Conservation (phyloP, 2,888 invertebrate species). For the Plebejus anna region DNA sequence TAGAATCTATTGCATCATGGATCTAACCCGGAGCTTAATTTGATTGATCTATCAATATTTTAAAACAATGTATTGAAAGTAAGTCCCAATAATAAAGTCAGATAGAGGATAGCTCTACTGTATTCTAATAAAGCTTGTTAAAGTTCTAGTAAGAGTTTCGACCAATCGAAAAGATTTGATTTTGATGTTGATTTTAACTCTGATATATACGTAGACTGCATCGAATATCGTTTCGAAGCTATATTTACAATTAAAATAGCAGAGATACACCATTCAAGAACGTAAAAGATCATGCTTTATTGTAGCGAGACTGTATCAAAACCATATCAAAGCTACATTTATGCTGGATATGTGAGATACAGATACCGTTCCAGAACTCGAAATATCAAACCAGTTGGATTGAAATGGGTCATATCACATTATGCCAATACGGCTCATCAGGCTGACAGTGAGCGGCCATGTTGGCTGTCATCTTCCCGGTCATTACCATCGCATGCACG, state of each 20-base stretch:
- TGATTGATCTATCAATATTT: background rate
- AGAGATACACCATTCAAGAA: too few species aligned
- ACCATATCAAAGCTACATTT: background rate
- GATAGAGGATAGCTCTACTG: background rate
- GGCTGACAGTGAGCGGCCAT: conserved; percentile 17
- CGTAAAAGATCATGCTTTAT: too few species aligned
- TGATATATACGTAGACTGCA: too few species aligned
- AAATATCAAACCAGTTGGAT: background rate
- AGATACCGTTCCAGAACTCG: background rate
- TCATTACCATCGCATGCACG: conserved; percentile 75
- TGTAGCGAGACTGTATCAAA: too few species aligned
- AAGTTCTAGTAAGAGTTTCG: too few species aligned
- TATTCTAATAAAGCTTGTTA: background rate
- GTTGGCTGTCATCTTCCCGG: conserved; percentile 61
- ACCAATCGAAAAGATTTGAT: too few species aligned
- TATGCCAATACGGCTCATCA: conserved; percentile 29
- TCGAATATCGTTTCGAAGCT: too few species aligned
- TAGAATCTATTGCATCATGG: background rate
- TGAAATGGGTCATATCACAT: conserved; percentile 20
- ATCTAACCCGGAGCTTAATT: background rate
- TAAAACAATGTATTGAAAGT: background rate
- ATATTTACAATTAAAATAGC: too few species aligned
- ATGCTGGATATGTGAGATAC: background rate
- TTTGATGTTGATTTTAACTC: too few species aligned
- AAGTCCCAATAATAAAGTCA: background rate